phyloP scores from a whole-genome alignment of 2,888 invertebrate species.

The Nudaria mundana region DNA sequence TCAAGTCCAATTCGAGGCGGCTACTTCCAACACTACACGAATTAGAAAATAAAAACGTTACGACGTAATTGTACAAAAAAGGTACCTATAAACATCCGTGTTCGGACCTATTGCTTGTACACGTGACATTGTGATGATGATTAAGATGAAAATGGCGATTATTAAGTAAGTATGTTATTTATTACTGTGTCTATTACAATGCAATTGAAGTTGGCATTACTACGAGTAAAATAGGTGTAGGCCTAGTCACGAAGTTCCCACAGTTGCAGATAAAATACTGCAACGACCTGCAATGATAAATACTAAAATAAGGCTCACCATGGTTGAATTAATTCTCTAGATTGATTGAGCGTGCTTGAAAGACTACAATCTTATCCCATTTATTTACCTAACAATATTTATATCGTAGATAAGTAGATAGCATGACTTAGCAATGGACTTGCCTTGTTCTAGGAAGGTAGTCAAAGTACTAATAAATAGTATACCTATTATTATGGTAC shows the following conservation, averaged over 20 bases:
- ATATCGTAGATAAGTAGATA: constrained; percentile 8
- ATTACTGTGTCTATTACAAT: no score
- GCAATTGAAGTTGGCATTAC: constrained; percentile 35
- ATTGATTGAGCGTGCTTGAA: constrained; percentile 11
- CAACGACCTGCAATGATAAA: constrained; percentile 68
- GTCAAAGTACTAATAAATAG: no score
- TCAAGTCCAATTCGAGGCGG: no score
- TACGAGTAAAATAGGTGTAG: constrained; percentile 32
- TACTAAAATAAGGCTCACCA: constrained; percentile 41
- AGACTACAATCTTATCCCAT: constrained; percentile 1
- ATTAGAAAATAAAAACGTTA: no score
- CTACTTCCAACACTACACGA: no score
- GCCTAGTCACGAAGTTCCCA: constrained; percentile 69
- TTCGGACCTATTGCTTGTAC: no score
- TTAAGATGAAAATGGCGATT: no score
- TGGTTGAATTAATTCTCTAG: constrained; percentile 23
- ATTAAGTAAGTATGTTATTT: no score
- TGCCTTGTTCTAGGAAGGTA: constrained; percentile 5
- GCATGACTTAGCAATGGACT: constrained; percentile 2
- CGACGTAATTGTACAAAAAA: no score
- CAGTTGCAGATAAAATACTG: constrained; percentile 62
- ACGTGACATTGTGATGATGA: no score
- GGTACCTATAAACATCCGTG: no score
- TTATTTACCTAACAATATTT: constrained; percentile 9
- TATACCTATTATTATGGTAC: constrained; percentile 17